A percentile compares a stretch with the other conserved stretches of the same genome.
Conservation (phyloP, 2,888 invertebrate species). For the Agriopis leucophaearia region DNA sequence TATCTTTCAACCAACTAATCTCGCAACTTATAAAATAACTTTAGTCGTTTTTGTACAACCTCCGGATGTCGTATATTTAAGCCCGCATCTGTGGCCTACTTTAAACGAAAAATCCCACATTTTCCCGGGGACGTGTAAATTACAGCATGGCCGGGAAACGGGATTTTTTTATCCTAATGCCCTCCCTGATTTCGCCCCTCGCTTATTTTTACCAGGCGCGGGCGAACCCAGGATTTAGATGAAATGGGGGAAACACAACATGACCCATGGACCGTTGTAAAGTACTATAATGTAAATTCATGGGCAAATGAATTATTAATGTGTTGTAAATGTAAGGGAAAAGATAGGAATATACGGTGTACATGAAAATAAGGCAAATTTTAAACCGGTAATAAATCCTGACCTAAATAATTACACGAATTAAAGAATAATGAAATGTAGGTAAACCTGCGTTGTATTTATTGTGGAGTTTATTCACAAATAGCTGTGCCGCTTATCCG, state of each 20-base stretch:
- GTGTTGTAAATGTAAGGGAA: conserved; percentile 19
- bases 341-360: conserved; percentile 10
- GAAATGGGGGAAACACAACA: conserved; percentile 15
- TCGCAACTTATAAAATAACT: neutral
- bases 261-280: conserved; percentile 16
- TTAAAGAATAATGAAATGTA: neutral
- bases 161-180: conserved; percentile 34
- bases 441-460: conserved; percentile 28
- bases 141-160: conserved; percentile 31
- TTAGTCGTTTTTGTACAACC: neutral
- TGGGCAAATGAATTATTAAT: conserved; percentile 31
- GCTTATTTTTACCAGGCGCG: conserved; percentile 28
- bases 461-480: neutral
- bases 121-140: conserved; percentile 33
- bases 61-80: conserved; percentile 18
- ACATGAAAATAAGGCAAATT: conserved; percentile 13
- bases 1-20: too few relatives aligned
- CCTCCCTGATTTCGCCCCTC: conserved; percentile 31
- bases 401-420: conserved; percentile 1
- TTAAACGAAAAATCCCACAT: conserved; percentile 30
- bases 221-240: conserved; percentile 19
- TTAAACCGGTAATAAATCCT: conserved; percentile 17
- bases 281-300: conserved; percentile 27
- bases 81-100: conserved; percentile 30
- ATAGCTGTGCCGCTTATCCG: neutral